Evolutionary conservation across 1,140 invertebrate species (phyloP).

Genomic region (Coptotermes formosanus): DNA sequence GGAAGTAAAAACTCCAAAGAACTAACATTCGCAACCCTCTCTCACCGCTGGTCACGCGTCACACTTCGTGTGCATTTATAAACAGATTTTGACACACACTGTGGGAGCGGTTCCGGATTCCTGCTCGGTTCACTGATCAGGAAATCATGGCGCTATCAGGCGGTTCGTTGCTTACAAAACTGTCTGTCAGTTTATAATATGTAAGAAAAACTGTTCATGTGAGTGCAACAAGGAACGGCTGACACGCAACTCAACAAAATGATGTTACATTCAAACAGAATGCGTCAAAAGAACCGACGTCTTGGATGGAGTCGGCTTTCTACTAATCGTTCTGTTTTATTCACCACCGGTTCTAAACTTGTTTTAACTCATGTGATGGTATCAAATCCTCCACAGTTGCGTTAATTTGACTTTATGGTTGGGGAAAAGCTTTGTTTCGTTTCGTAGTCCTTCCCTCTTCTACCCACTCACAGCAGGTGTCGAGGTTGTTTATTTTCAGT

Average conservation of each 20-base stretch:
- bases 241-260: background rate
- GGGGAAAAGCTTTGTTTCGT: background rate
- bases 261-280: background rate
- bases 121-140: background rate
- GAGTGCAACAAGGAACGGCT: background rate
- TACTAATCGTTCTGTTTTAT: background rate
- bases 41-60: too few species aligned
- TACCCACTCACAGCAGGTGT: too few species aligned
- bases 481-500: too few species aligned
- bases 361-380: background rate
- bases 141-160: background rate
- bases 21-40: too few species aligned
- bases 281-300: constrained; percentile 1
- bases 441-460: too few species aligned
- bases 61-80: too few species aligned
- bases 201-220: background rate
- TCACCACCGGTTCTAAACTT: background rate
- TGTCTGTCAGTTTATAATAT: constrained; percentile 14
- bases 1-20: too few species aligned
- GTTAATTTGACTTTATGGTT: background rate
- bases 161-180: background rate
- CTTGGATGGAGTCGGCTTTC: background rate
- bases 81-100: background rate
- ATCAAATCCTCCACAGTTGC: background rate
- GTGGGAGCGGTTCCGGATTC: background rate